Percentiles rank a stretch among this genome's conserved stretches.
Evolutionary conservation across 2,797 vertebrate genomes (phyloP).

Genomic region (Diplodus sargus): DNA sequence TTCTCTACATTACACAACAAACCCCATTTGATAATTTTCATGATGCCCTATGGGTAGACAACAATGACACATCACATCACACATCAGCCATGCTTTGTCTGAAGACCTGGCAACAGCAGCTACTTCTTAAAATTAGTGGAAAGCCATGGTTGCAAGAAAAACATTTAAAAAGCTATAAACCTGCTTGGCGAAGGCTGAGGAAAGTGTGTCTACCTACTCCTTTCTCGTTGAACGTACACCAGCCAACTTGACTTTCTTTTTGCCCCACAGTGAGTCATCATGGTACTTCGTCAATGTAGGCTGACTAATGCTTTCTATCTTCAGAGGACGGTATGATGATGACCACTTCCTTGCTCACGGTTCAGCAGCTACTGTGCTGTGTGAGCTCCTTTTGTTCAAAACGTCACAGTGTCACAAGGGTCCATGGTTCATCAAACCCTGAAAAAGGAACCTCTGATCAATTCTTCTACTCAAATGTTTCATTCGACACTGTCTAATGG

Average conservation of each 20-base stretch:
- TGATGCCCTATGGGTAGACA: background rate
- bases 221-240: background rate
- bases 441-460: slow-evolving; percentile 24
- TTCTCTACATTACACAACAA: background rate
- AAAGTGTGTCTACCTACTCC: background rate
- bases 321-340: slow-evolving; percentile 2
- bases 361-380: slow-evolving; percentile 9
- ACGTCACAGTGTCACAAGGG: slow-evolving; percentile 50
- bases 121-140: background rate
- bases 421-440: slow-evolving; percentile 38
- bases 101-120: background rate
- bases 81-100: background rate
- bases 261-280: background rate
- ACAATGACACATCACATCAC: background rate
- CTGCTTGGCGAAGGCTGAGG: background rate
- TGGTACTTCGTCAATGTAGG: background rate
- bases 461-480: slow-evolving; percentile 30
- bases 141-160: background rate
- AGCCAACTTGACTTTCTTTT: background rate
- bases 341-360: slow-evolving; percentile 8
- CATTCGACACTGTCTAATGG: slow-evolving; percentile 15
- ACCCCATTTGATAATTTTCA: background rate
- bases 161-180: background rate
- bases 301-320: background rate
- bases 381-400: slow-evolving; percentile 12